Evolutionary conservation across 2,113 vertebrate genomes (phyloP), one percentile per base, ranked within the genome.

Genomic region (Dryoscopus gambensis): DNA sequence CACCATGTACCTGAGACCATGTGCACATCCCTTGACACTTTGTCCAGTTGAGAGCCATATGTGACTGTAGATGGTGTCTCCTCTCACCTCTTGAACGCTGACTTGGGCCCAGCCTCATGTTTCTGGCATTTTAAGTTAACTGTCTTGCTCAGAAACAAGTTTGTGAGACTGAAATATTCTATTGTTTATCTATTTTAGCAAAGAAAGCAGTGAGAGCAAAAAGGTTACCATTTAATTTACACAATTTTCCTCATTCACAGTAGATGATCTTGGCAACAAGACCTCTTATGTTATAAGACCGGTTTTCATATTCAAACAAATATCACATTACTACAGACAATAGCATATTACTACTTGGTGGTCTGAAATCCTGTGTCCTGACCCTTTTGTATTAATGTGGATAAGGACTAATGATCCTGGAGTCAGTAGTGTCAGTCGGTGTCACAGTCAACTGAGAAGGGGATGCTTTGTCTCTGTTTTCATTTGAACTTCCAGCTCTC

Each of bases 281-380:
- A 74, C 23, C 28, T 50, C 50, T 71, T 31, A 44, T 5, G 6
- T 67, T 70, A 28, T 60, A 74, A 84, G 63, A 57, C 25, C 0
- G 0, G 79, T 60, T 93, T 91, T 93, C 47, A 22, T 74, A 90
- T 57, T 92, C 79, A 95, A 94, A 94, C 85, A 94, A 93, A 77
- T 84, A 95, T 88, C 79, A 42, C 53, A 42, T 94, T 85, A 57
- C 82, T 18, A 20, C 50, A 73, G 84, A 69, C 53, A 85, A 65
- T 55, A 31, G 47, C 60, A 88, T 83, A 80, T 60, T 73, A 77
- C 95, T 93, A 50, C 90, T 73, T 85, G 92, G 94, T 94, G 96
- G 94, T 92, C 90, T 74, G 63, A 93, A 93, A 94, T 86, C 86
- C 76, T 28, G 14, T 46, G 31, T 59, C 46, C 50, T 86, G 83